These are phyloP conservation scores for Sebastes vulpes DNA, from an alignment of 2,797 vertebrate genomes.

Conservation along the genomic window DNA sequence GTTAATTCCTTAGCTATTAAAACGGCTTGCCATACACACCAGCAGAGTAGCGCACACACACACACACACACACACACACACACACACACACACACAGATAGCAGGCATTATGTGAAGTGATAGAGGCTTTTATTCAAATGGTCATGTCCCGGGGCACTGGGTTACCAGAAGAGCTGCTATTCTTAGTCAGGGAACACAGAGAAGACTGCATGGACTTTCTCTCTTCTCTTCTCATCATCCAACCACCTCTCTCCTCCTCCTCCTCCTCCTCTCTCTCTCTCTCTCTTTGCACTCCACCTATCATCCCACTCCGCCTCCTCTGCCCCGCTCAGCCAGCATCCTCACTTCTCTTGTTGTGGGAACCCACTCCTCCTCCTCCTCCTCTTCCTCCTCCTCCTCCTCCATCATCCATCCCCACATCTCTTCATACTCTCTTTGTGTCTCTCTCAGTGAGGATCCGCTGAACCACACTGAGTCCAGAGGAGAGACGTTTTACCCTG, in stretches of 20 bases:
- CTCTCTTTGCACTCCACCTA: slow-evolving; percentile 71
- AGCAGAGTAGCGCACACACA: neutral
- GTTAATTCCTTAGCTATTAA: too few species aligned
- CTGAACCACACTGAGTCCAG: slow-evolving; percentile 67
- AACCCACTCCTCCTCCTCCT: slow-evolving; percentile 55
- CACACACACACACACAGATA: slow-evolving; percentile 47
- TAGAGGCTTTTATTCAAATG: slow-evolving; percentile 80
- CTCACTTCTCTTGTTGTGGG: slow-evolving; percentile 65
- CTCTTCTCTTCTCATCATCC: slow-evolving; percentile 40
- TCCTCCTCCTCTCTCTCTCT: slow-evolving; percentile 39
- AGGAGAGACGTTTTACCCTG: slow-evolving; percentile 66
- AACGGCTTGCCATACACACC: slow-evolving; percentile 5
- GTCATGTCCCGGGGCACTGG: slow-evolving; percentile 76
- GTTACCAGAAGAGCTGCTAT: slow-evolving; percentile 83
- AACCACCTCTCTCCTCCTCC: slow-evolving; percentile 12
- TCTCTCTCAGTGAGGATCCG: slow-evolving; percentile 66
- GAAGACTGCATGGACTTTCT: slow-evolving; percentile 60
- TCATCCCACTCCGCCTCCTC: slow-evolving; percentile 74
- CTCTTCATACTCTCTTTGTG: slow-evolving; percentile 65
- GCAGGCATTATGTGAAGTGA: slow-evolving; percentile 60
- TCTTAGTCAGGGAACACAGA: slow-evolving; percentile 72
- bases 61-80: neutral
- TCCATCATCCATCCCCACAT: slow-evolving; percentile 50
- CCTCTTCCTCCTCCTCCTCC: slow-evolving; percentile 41
- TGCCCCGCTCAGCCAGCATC: slow-evolving; percentile 57